Conservation (phyloP, 2,113 vertebrate species). For the Emydocephalus ijimae region DNA sequence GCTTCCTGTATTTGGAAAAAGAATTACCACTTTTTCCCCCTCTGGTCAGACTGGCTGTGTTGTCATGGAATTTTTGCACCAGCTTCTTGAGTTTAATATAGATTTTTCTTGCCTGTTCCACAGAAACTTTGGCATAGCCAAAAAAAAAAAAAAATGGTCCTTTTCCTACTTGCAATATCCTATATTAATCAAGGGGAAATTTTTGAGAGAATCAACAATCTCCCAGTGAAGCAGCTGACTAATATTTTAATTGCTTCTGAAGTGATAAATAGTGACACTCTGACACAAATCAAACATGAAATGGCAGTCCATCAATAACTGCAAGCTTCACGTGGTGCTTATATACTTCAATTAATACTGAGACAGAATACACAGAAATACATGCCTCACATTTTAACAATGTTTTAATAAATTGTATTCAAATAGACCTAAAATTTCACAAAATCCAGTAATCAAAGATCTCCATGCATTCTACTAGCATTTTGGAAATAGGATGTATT, state of each 20-base stretch:
- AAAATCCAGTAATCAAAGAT: fast-evolving
- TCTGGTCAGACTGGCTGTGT: background rate
- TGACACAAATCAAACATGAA: background rate
- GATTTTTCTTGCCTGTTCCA: background rate
- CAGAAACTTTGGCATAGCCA: background rate
- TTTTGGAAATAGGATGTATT: background rate
- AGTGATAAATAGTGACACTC: constrained; percentile 19
- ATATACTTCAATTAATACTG: background rate
- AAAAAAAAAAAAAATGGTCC: no score
- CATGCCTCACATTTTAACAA: background rate
- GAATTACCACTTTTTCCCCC: background rate
- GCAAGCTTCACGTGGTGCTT: background rate
- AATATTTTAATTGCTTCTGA: background rate
- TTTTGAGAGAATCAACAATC: background rate
- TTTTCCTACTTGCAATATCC: background rate
- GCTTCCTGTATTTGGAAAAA: background rate
- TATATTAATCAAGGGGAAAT: background rate
- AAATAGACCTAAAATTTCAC: fast-evolving
- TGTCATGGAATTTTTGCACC: background rate
- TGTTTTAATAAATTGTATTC: constrained; percentile 15
- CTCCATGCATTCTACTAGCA: fast-evolving
- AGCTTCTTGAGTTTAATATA: background rate
- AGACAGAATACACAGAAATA: background rate
- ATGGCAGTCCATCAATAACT: background rate
- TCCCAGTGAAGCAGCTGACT: background rate